Evolutionary conservation across 2,888 invertebrate genomes (phyloP), one percentile per base, ranked within the genome.

Genomic region (Leptinotarsa juncta): DNA sequence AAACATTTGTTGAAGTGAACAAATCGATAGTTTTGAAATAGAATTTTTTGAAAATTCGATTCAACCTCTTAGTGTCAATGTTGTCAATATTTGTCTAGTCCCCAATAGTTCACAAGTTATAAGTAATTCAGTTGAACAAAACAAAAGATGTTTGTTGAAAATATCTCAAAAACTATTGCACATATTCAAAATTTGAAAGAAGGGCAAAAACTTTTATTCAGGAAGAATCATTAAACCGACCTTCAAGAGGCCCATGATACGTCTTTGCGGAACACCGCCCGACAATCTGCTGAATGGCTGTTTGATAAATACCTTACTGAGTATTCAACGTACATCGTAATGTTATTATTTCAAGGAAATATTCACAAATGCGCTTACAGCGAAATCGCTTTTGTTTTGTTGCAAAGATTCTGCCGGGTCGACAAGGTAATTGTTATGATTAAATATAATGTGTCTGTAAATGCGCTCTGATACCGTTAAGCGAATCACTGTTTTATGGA

Each of bases 381-480:
- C 65, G 67, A 74, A 74, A 65, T 26, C 42, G 68, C 50, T 48
- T 48, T 69, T 70, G 65, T 70, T 65, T 73, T 66, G 70, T 73
- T 73, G 66, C 26, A 65, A 42, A 67, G 57, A 70, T 65, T 65
- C 55, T 65, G 65, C 69, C 48, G 60, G 60, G 60, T 70, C 73
- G 67, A 67, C 67, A 70, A 70, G 70, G 73, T 70, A 73, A 70
- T 73, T 70, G 73, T 73, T 70, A 57, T 73, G 73, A 67, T 73
- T 73, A 67, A 51, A 65, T 57, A 73, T 66, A 70, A 69, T 69
- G 69, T 69, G 55, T 73, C 65, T 65, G 67, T 32, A 73, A 73
- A 67, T 60, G 55, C 48, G 49, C 68, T 53, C 48, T 16, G 70
- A 70, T 70, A 67, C 66, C 70, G 67, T 73, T 70, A 62, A 67